phyloP scores from a whole-genome alignment of 2,888 invertebrate genomes.

The Drosophila fulvimacula region DNA sequence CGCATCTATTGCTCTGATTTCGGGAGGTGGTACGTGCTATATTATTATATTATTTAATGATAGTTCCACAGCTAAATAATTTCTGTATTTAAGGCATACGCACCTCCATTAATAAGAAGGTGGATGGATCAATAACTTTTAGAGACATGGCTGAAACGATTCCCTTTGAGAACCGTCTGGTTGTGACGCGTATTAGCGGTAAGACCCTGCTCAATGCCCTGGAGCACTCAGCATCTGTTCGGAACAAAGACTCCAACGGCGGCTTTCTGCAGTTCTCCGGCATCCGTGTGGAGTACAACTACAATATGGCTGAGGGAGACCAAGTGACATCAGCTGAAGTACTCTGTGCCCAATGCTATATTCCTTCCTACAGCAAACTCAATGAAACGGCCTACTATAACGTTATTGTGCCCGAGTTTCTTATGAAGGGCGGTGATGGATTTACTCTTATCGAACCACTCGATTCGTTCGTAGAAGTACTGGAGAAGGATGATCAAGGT shows the following conservation, averaged over 20 bases:
- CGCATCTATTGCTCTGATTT: slow-evolving; percentile 90
- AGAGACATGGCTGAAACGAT: slow-evolving; percentile 90
- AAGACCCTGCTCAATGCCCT: slow-evolving; percentile 87
- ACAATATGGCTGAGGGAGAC: slow-evolving; percentile 86
- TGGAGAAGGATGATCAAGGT: slow-evolving; percentile 86
- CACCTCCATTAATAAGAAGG: slow-evolving; percentile 87
- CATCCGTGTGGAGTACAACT: slow-evolving; percentile 89
- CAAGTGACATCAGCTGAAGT: slow-evolving; percentile 88
- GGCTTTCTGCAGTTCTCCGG: slow-evolving; percentile 94
- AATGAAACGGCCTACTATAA: slow-evolving; percentile 87
- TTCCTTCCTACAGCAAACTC: slow-evolving; percentile 87
- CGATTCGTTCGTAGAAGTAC: slow-evolving; percentile 43
- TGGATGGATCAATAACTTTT: slow-evolving; percentile 87
- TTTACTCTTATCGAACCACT: slow-evolving; percentile 61
- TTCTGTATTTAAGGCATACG: slow-evolving; percentile 86
- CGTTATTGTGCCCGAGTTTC: slow-evolving; percentile 88
- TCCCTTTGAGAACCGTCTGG: slow-evolving; percentile 91
- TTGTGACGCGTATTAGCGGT: slow-evolving; percentile 89
- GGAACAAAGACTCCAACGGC: slow-evolving; percentile 87
- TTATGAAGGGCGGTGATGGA: slow-evolving; percentile 92
- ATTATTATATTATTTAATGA: background rate
- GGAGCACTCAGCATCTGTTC: slow-evolving; percentile 88
- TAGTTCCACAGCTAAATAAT: background rate
- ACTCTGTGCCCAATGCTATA: slow-evolving; percentile 89
- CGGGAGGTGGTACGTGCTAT: slow-evolving; percentile 88